Evolutionary conservation across 2,113 vertebrate genomes (phyloP).

Genomic region (Delphinapterus leucas): DNA sequence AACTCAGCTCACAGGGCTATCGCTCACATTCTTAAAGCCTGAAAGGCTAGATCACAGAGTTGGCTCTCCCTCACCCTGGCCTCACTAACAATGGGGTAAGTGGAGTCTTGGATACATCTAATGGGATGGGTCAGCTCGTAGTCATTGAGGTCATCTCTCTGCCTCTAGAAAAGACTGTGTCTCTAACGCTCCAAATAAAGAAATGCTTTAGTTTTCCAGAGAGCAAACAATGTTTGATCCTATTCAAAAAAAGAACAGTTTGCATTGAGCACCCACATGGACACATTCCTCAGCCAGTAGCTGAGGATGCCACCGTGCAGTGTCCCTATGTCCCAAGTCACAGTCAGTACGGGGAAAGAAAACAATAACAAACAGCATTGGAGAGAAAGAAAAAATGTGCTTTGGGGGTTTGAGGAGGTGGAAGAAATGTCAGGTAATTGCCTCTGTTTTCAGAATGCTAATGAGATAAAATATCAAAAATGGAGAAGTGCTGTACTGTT

Average conservation of each 20-base stretch:
- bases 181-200: background rate
- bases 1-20: conserved; percentile 1
- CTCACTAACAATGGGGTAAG: background rate
- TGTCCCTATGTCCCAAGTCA: background rate
- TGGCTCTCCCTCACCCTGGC: background rate
- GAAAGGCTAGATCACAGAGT: background rate
- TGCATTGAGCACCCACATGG: background rate
- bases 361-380: background rate
- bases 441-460: background rate
- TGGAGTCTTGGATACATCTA: background rate
- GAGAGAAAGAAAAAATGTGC: background rate
- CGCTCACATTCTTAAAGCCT: conserved; percentile 11
- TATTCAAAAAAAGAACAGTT: background rate
- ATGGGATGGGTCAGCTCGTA: background rate
- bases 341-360: background rate
- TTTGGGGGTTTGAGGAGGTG: background rate
- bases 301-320: background rate
- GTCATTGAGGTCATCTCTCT: background rate
- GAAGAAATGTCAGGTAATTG: background rate
- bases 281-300: background rate
- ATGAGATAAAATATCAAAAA: conserved; percentile 12
- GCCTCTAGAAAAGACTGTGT: background rate
- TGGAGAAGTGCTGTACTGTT: background rate
- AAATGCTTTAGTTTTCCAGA: background rate
- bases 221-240: background rate